phyloP scores from a whole-genome alignment of 2,113 vertebrate genomes.

The Coregonus clupeaformis region DNA sequence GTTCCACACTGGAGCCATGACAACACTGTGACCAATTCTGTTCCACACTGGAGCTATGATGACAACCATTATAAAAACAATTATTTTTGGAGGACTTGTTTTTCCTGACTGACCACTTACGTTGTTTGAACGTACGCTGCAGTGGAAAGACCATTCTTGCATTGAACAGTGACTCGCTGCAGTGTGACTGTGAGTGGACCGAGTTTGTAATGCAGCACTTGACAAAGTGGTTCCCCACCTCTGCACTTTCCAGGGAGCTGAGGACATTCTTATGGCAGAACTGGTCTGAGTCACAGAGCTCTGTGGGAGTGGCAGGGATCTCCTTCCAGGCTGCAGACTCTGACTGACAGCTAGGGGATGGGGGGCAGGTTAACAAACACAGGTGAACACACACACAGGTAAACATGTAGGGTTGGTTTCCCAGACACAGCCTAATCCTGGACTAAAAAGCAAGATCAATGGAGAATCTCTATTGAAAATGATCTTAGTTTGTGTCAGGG shows the following conservation, averaged over 20 bases:
- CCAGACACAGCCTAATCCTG: too few relatives aligned
- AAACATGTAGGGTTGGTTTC: too few relatives aligned
- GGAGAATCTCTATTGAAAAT: too few relatives aligned
- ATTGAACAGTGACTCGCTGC: slow-evolving; percentile 24
- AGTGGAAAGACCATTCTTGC: neutral
- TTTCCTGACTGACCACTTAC: neutral
- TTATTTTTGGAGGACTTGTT: neutral
- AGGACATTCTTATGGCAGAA: slow-evolving; percentile 71
- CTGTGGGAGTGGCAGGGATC: neutral
- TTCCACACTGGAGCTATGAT: too few relatives aligned
- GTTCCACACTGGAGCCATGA: neutral
- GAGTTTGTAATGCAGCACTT: slow-evolving; percentile 80
- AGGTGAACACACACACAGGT: too few relatives aligned
- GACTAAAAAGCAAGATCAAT: too few relatives aligned
- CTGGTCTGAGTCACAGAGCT: slow-evolving; percentile 18
- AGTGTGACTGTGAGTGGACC: slow-evolving; percentile 68
- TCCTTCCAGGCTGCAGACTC: slow-evolving; percentile 32
- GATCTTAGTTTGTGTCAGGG: too few relatives aligned
- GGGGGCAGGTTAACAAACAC: neutral
- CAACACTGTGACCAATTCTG: too few relatives aligned
- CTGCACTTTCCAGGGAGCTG: slow-evolving; percentile 55
- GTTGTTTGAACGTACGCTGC: neutral
- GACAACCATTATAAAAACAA: neutral
- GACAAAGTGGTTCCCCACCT: slow-evolving; percentile 51
- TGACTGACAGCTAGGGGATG: slow-evolving; percentile 36